These are phyloP conservation scores for Cantharis rufa DNA, from an alignment of 2,888 invertebrate genomes.

Conservation along the genomic window DNA sequence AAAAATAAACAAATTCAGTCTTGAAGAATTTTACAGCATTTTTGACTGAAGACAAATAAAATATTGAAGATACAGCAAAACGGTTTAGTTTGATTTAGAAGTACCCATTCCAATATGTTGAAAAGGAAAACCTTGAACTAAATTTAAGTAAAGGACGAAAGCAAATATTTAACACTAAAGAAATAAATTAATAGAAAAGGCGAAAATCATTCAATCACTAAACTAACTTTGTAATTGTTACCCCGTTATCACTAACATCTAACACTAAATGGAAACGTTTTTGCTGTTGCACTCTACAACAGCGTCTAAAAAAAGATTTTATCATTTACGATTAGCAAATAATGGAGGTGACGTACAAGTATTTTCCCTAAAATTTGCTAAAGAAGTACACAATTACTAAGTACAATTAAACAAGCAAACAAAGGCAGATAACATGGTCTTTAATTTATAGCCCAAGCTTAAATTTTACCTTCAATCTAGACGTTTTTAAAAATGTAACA, in stretches of 20 bases:
- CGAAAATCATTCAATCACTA: background rate
- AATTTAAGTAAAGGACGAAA: too few species aligned
- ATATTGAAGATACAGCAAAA: too few species aligned
- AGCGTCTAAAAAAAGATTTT: background rate
- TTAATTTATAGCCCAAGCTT: background rate
- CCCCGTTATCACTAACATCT: background rate
- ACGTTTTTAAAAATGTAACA: background rate
- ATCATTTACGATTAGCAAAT: conserved; percentile 1
- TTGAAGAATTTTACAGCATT: too few species aligned
- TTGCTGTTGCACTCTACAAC: background rate
- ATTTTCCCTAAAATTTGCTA: background rate
- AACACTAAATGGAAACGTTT: background rate
- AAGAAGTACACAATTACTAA: background rate
- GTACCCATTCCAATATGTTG: too few species aligned
- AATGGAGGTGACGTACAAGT: background rate
- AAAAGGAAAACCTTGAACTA: too few species aligned
- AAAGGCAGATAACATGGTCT: background rate
- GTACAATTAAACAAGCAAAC: background rate
- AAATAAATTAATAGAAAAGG: background rate
- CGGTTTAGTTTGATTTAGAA: too few species aligned
- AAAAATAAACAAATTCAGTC: too few species aligned
- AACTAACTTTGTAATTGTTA: background rate
- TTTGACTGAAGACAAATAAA: too few species aligned
- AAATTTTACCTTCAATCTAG: background rate
- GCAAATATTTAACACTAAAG: background rate